These are phyloP conservation scores for Autographa gamma DNA, from an alignment of 2,888 invertebrate genomes.

Conservation along the genomic window DNA sequence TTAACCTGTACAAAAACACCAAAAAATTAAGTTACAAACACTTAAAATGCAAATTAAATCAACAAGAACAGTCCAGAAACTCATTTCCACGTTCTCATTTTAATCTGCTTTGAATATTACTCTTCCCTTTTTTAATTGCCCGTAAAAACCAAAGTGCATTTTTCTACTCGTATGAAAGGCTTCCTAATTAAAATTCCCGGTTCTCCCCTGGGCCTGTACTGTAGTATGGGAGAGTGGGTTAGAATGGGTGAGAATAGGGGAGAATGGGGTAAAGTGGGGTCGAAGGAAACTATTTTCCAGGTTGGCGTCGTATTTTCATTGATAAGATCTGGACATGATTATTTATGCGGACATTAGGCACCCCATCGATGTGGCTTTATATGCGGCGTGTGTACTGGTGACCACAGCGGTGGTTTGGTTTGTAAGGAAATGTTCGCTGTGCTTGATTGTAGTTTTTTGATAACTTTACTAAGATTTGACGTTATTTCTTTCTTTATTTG, in stretches of 20 bases:
- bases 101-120: slow-evolving; percentile 50
- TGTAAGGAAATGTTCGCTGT: background rate
- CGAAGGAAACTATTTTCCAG: slow-evolving; percentile 81
- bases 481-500: background rate
- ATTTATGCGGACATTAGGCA: slow-evolving; percentile 86
- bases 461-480: background rate
- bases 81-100: slow-evolving; percentile 37
- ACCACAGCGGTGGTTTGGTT: slow-evolving; percentile 42
- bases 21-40: slow-evolving; percentile 32
- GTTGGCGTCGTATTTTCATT: slow-evolving; percentile 83
- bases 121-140: slow-evolving; percentile 47
- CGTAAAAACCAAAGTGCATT: slow-evolving; percentile 56
- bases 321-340: slow-evolving; percentile 88
- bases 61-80: slow-evolving; percentile 33
- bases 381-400: slow-evolving; percentile 73
- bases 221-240: slow-evolving; percentile 22
- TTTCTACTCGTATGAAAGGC: slow-evolving; percentile 64
- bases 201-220: slow-evolving; percentile 38
- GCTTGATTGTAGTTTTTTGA: background rate
- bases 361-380: slow-evolving; percentile 86
- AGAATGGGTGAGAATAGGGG: slow-evolving; percentile 41
- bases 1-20: slow-evolving; percentile 7
- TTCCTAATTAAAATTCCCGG: slow-evolving; percentile 82
- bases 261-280: slow-evolving; percentile 45
- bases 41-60: slow-evolving; percentile 52